Evolutionary conservation across 2,113 vertebrate species (phyloP).

Genomic region (Dolichotis patagonum): DNA sequence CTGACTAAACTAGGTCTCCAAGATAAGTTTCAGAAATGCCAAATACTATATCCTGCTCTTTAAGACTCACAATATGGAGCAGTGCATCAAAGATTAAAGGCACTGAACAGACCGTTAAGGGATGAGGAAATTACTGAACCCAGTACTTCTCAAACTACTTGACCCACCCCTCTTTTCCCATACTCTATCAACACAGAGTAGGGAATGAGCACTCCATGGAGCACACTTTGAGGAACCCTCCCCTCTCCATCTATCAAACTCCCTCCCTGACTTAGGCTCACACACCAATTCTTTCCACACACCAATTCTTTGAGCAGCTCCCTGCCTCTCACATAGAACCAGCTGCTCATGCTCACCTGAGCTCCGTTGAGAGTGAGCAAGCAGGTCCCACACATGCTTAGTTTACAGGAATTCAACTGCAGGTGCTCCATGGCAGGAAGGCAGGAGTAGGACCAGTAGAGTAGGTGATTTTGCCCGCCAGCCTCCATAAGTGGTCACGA

Average conservation of each 20-base stretch:
- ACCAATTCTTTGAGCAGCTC: neutral
- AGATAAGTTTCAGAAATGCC: neutral
- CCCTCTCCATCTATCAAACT: neutral
- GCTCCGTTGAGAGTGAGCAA: neutral
- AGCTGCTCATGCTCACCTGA: neutral
- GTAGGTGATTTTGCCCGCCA: neutral
- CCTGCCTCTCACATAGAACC: neutral
- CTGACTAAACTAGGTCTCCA: slow-evolving; percentile 6
- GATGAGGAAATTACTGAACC: neutral
- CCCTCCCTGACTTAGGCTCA: neutral
- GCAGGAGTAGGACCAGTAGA: neutral
- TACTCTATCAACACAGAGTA: neutral
- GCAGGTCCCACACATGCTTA: neutral
- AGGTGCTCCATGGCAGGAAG: neutral
- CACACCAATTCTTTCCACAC: neutral
- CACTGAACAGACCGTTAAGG: neutral
- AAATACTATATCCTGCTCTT: neutral
- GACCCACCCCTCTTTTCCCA: neutral
- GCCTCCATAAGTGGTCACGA: neutral
- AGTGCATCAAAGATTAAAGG: neutral
- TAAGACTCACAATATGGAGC: neutral
- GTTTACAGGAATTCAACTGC: neutral
- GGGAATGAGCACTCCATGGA: neutral
- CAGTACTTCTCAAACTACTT: neutral
- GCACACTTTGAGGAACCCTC: neutral